phyloP scores from a whole-genome alignment of 2,888 invertebrate species.

The Pammene fasciana region DNA sequence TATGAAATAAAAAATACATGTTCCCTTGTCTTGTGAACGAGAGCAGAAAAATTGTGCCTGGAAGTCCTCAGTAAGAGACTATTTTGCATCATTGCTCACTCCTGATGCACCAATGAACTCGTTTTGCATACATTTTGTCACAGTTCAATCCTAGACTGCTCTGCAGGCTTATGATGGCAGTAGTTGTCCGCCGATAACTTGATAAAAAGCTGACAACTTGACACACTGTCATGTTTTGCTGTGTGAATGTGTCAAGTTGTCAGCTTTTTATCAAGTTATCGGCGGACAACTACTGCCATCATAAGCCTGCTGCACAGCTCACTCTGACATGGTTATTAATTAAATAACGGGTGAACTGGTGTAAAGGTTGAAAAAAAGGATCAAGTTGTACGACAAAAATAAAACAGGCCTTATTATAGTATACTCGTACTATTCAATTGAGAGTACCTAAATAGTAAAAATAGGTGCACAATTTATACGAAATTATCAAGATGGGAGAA shows the following conservation, averaged over 20 bases:
- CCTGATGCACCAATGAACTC: constrained; percentile 12
- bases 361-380: not conserved
- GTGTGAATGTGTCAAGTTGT: no score
- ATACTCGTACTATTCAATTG: not conserved
- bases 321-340: constrained; percentile 18
- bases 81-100: not conserved
- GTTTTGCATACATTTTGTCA: constrained; percentile 23
- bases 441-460: not conserved
- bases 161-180: no score
- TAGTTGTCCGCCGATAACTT: no score
- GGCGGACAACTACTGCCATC: no score
- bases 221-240: no score
- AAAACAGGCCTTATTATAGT: not conserved
- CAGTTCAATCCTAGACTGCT: not conserved
- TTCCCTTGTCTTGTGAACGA: no score
- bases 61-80: not conserved
- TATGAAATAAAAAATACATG: no score
- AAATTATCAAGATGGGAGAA: not conserved
- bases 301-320: no score
- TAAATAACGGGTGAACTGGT: not conserved
- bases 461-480: not conserved
- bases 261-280: no score
- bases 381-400: not conserved
- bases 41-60: not conserved
- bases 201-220: no score